phyloP scores from a whole-genome alignment of 1,140 invertebrate genomes.

The Odontomachus brunneus region DNA sequence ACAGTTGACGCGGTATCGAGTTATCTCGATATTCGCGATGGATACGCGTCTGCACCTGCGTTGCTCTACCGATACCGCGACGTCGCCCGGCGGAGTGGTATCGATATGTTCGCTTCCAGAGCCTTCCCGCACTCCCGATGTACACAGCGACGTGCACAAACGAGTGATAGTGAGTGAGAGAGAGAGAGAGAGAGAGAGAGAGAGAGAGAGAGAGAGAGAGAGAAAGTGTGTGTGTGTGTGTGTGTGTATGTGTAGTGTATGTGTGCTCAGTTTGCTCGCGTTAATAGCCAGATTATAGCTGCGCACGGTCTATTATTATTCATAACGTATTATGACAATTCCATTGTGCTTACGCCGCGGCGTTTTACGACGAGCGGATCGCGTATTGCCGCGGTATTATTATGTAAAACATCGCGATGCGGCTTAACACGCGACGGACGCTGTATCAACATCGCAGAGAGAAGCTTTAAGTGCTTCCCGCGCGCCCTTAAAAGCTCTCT shows the following conservation, averaged over 20 bases:
- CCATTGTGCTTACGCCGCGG: slow-evolving; percentile 43
- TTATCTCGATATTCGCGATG: background rate
- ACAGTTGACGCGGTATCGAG: background rate
- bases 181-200: too few relatives aligned
- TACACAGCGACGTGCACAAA: too few relatives aligned
- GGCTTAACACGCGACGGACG: slow-evolving; percentile 44
- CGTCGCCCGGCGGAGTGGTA: background rate
- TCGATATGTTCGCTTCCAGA: background rate
- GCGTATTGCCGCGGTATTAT: slow-evolving; percentile 55
- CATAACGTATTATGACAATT: slow-evolving; percentile 62
- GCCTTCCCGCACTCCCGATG: too few relatives aligned
- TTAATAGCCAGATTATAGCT: slow-evolving; percentile 37
- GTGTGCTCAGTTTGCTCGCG: slow-evolving; percentile 1
- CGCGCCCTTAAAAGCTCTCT: slow-evolving; percentile 53
- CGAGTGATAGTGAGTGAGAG: too few relatives aligned
- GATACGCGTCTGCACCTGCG: background rate
- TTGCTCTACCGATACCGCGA: background rate
- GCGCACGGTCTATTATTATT: slow-evolving; percentile 51
- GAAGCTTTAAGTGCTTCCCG: slow-evolving; percentile 58
- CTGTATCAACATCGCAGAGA: slow-evolving; percentile 53
- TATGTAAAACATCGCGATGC: slow-evolving; percentile 59
- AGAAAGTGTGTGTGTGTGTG: too few relatives aligned
- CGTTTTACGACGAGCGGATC: slow-evolving; percentile 57
- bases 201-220: too few relatives aligned
- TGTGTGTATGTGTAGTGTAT: too few relatives aligned